Evolutionary conservation across 2,797 vertebrate species (phyloP).

Genomic region (Tragopan temminckii): DNA sequence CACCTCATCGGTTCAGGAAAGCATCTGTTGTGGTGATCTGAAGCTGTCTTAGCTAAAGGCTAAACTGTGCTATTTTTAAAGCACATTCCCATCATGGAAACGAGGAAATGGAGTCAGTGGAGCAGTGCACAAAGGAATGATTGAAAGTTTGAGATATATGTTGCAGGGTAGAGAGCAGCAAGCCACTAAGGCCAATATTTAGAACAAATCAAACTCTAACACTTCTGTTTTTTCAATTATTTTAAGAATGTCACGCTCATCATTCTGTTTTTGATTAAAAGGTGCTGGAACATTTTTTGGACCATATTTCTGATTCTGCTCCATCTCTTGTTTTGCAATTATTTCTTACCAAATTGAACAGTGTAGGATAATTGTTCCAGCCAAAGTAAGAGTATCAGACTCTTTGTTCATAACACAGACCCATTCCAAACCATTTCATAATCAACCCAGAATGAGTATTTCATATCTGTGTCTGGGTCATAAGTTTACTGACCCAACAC

Average conservation of each 20-base stretch:
- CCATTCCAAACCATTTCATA: background rate
- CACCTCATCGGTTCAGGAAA: conserved; percentile 42
- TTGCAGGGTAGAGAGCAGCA: background rate
- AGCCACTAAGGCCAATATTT: background rate
- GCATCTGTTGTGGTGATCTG: conserved; percentile 61
- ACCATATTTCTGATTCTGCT: background rate
- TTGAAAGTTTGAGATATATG: background rate
- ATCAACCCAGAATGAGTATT: background rate
- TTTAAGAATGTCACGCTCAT: background rate
- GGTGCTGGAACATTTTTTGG: fast-evolving
- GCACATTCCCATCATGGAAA: background rate
- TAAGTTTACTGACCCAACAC: background rate
- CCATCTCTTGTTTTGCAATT: background rate
- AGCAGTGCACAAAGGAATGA: background rate
- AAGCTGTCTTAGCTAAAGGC: conserved; percentile 41
- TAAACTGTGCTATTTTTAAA: conserved; percentile 44
- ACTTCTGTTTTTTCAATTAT: background rate
- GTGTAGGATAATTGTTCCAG: fast-evolving
- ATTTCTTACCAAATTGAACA: background rate
- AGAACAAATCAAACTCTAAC: background rate
- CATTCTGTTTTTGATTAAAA: background rate
- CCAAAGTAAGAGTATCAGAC: background rate
- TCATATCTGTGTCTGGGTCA: background rate
- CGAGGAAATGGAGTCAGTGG: conserved; percentile 22
- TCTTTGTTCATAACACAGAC: background rate